Conservation (phyloP, 2,113 vertebrate genomes). For the Lasiurus borealis region DNA sequence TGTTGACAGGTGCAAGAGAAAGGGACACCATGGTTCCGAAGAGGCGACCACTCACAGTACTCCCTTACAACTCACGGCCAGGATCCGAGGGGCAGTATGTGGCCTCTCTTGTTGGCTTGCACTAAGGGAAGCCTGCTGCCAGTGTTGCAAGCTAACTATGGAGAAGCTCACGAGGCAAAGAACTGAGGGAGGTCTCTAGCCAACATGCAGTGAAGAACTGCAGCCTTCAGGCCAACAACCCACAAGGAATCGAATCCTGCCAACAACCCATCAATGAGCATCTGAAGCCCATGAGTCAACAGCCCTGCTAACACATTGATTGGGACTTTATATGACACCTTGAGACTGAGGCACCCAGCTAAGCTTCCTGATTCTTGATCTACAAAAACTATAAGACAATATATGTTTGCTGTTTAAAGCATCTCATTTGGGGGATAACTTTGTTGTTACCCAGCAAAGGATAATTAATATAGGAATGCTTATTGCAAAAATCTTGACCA, state of each 20-base stretch:
- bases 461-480: background rate
- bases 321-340: background rate
- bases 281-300: background rate
- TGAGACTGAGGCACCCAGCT: background rate
- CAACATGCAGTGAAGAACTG: background rate
- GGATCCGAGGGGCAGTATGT: too few relatives aligned
- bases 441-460: slow-evolving; percentile 23
- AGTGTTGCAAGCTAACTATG: background rate
- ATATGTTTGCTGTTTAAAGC: background rate
- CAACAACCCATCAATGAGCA: background rate
- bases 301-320: background rate
- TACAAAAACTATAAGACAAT: background rate
- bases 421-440: background rate
- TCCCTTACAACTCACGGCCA: too few relatives aligned
- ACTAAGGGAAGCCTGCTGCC: background rate
- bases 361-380: background rate
- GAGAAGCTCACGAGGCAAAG: background rate
- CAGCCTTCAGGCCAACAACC: background rate
- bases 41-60: too few relatives aligned
- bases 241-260: background rate
- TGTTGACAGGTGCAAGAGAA: too few relatives aligned
- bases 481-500: slow-evolving; percentile 21
- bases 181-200: background rate
- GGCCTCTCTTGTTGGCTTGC: background rate
- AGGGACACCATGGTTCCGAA: too few relatives aligned